Conservation (phyloP, 2,113 vertebrate species). For the Brienomyrus longianalis region DNA sequence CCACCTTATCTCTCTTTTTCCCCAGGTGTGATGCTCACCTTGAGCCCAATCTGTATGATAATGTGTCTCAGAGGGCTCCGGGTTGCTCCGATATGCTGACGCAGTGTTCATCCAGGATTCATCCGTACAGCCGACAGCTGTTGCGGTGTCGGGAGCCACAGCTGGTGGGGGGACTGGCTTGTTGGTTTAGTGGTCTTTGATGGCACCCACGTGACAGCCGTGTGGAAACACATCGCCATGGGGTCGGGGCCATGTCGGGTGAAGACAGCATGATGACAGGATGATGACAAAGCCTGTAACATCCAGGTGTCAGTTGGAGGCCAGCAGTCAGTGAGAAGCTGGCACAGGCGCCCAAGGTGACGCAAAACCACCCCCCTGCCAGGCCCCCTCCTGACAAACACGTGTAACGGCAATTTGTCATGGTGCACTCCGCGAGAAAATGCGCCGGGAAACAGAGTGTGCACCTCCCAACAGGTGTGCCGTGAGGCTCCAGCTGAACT, state of each 20-base stretch:
- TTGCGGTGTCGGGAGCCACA: not conserved
- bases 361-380: not conserved
- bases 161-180: not conserved
- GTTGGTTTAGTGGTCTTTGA: not conserved
- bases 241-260: not conserved
- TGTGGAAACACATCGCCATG: not conserved
- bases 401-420: not conserved
- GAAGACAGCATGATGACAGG: not conserved
- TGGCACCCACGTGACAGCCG: not conserved
- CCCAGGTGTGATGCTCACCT: slow-evolving; percentile 18
- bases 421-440: not conserved
- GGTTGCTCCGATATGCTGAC: slow-evolving; percentile 28
- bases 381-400: not conserved
- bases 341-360: not conserved
- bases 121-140: not conserved
- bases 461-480: not conserved
- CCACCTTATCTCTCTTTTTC: not conserved
- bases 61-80: slow-evolving; percentile 22
- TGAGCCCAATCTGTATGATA: slow-evolving; percentile 26
- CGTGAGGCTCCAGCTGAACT: not conserved
- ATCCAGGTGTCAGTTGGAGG: not conserved
- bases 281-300: not conserved
- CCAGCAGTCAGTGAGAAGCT: not conserved
- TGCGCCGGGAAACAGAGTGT: not conserved
- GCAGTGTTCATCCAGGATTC: not conserved